phyloP scores from a whole-genome alignment of 2,113 vertebrate genomes.

The Blennius ocellaris region DNA sequence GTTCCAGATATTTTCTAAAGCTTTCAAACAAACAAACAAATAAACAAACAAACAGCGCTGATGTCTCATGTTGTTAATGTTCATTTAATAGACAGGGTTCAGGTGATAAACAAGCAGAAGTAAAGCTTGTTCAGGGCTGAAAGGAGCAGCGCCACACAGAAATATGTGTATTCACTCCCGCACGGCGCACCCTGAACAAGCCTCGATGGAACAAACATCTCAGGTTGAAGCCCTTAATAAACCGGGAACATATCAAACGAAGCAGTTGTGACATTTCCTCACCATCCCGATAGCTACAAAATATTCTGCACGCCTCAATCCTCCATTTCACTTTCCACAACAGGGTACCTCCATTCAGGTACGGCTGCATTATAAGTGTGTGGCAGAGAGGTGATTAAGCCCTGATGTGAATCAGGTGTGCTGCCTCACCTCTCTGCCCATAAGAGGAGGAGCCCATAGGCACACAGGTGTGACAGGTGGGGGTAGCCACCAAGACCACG shows the following conservation, averaged over 20 bases:
- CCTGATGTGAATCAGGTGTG: too few species aligned
- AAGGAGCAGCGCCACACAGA: constrained; percentile 19
- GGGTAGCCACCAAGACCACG: too few species aligned
- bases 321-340: constrained; percentile 25
- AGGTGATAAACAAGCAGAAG: constrained; percentile 21
- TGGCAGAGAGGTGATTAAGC: too few species aligned
- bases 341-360: constrained; percentile 20
- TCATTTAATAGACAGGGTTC: constrained; percentile 52
- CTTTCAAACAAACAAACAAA: constrained; percentile 29
- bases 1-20: background rate
- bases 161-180: constrained; percentile 14
- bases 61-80: constrained; percentile 30
- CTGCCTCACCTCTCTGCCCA: too few species aligned
- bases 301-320: constrained; percentile 26
- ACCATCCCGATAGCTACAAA: constrained; percentile 34
- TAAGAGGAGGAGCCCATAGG: too few species aligned
- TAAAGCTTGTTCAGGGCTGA: constrained; percentile 26
- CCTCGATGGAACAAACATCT: constrained; percentile 53
- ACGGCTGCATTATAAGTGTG: constrained; percentile 32
- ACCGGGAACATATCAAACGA: constrained; percentile 43
- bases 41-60: constrained; percentile 19
- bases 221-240: constrained; percentile 71
- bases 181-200: constrained; percentile 31
- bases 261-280: constrained; percentile 18
- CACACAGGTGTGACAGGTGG: too few species aligned